phyloP scores from a whole-genome alignment of 2,797 vertebrate species.

The Sebastes baramenuke region DNA sequence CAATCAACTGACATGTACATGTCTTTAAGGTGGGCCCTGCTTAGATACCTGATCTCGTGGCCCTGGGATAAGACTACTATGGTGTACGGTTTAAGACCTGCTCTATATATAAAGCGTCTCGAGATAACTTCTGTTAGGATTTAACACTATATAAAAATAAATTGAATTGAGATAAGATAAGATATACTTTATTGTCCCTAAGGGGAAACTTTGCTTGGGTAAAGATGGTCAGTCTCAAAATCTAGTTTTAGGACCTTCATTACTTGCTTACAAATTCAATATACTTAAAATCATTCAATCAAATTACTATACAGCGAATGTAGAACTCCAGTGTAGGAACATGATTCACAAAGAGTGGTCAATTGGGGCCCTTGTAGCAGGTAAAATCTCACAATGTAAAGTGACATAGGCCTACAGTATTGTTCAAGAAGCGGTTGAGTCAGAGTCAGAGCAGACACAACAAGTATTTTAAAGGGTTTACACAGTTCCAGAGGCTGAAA shows the following conservation, averaged over 20 bases:
- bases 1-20: not conserved
- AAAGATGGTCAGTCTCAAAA: too few relatives aligned
- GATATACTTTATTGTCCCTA: too few relatives aligned
- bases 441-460: constrained; percentile 23
- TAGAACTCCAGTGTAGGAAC: not conserved
- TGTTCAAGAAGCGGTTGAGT: not conserved
- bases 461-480: constrained; percentile 25
- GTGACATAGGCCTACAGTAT: not conserved
- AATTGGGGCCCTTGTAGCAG: not conserved
- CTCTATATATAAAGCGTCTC: too few relatives aligned
- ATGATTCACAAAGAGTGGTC: not conserved
- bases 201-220: too few relatives aligned
- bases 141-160: too few relatives aligned
- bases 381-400: not conserved
- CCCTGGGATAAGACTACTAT: not conserved
- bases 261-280: not conserved
- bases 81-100: too few relatives aligned
- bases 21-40: not conserved
- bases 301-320: not conserved
- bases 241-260: too few relatives aligned
- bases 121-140: too few relatives aligned
- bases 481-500: constrained; percentile 26
- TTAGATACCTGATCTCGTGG: not conserved
- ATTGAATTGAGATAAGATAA: too few relatives aligned
- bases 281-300: not conserved